phyloP scores from a whole-genome alignment of 2,797 vertebrate species.

The Gorsachius magnificus region DNA sequence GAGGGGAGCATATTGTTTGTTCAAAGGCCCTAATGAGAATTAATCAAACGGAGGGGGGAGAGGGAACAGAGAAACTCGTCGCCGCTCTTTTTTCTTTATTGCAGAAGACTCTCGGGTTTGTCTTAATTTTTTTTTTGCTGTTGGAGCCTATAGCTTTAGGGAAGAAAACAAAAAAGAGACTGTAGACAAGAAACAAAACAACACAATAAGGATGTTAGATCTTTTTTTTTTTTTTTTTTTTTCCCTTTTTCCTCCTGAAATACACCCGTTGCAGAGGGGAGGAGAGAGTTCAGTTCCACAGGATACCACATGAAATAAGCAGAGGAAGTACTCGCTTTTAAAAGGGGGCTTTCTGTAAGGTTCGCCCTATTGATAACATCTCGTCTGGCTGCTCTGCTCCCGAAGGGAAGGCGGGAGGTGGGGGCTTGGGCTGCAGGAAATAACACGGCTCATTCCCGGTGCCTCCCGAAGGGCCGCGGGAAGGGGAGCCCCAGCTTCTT shows the following conservation, averaged over 20 bases:
- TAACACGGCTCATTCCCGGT: constrained; percentile 46
- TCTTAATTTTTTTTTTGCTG: neutral
- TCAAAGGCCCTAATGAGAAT: constrained; percentile 73
- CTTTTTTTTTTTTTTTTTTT: neutral
- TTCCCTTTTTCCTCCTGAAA: constrained; percentile 7
- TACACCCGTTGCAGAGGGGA: neutral
- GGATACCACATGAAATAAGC: constrained; percentile 77
- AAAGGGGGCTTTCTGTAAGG: constrained; percentile 70
- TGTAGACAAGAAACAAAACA: neutral
- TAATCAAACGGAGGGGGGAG: neutral
- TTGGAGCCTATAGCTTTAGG: neutral
- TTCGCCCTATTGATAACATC: constrained; percentile 77
- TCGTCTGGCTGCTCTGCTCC: constrained; percentile 73
- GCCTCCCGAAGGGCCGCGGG: neutral
- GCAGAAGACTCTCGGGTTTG: neutral
- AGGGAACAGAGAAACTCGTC: neutral
- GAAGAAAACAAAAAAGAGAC: neutral
- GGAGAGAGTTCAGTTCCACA: constrained; percentile 59
- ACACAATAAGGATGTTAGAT: constrained; percentile 59
- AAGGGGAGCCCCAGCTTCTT: neutral
- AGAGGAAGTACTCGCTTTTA: constrained; percentile 75
- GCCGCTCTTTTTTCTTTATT: neutral
- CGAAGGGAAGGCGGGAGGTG: constrained; percentile 35
- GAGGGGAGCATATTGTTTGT: constrained; percentile 71
- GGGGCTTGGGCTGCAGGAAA: constrained; percentile 68